Conservation (phyloP, 2,888 invertebrate genomes). For the Danaus chrysippus region DNA sequence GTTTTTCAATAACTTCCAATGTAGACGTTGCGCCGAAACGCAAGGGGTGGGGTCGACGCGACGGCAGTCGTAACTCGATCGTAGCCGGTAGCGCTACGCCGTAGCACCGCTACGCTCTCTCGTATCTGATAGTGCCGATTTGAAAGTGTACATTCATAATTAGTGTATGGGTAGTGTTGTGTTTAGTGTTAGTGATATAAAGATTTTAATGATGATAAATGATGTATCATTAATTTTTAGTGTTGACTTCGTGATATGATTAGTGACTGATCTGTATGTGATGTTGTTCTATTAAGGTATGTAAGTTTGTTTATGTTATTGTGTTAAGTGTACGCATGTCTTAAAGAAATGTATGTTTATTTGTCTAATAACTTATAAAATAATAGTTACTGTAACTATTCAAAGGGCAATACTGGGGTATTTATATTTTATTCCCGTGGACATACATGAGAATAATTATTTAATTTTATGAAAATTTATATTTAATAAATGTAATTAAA, state of each 20-base stretch:
- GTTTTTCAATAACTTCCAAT: slow-evolving; percentile 35
- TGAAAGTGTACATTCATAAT: slow-evolving; percentile 29
- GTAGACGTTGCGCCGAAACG: slow-evolving; percentile 43
- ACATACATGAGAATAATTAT: no score
- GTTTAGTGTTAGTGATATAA: slow-evolving; percentile 22
- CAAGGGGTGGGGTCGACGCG: slow-evolving; percentile 58
- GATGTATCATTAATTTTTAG: slow-evolving; percentile 17
- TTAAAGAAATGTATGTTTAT: no score
- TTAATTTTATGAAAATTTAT: no score
- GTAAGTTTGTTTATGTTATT: slow-evolving; percentile 17
- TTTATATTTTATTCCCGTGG: no score
- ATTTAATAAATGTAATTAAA: no score
- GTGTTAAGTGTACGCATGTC: neutral
- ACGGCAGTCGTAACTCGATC: slow-evolving; percentile 70
- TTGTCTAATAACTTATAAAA: no score
- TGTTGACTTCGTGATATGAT: slow-evolving; percentile 28
- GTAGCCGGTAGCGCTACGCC: slow-evolving; percentile 66
- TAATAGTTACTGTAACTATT: no score
- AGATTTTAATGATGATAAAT: slow-evolving; percentile 19
- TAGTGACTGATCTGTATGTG: slow-evolving; percentile 23
- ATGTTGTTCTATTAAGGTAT: slow-evolving; percentile 26
- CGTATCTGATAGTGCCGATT: slow-evolving; percentile 28
- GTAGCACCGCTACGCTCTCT: slow-evolving; percentile 31
- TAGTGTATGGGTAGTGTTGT: slow-evolving; percentile 31
- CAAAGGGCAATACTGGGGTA: no score